phyloP scores from a whole-genome alignment of 2,113 vertebrate species.

The Oryzias curvinotus region DNA sequence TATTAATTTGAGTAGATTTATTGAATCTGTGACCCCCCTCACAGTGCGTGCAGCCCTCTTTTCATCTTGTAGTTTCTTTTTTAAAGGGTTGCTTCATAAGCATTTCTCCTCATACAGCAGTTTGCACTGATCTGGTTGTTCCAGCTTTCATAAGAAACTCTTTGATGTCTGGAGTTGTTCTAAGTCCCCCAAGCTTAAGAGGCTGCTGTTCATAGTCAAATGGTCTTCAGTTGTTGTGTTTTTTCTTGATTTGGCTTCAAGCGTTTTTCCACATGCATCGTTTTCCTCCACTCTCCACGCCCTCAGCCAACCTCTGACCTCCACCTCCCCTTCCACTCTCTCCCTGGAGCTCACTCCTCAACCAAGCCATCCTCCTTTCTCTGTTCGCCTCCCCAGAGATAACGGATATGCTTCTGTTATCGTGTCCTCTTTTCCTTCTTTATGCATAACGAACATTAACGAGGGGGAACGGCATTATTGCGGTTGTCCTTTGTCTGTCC shows the following conservation, averaged over 20 bases:
- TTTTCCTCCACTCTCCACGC: not conserved
- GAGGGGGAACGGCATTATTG: constrained; percentile 13
- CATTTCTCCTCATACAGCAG: too few species aligned
- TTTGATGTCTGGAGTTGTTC: not conserved
- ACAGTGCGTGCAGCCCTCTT: too few species aligned
- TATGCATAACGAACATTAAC: constrained; percentile 13
- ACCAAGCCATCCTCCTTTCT: constrained; percentile 7
- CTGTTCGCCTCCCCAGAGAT: constrained; percentile 37
- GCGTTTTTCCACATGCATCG: constrained; percentile 24
- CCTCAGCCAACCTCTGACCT: constrained; percentile 38
- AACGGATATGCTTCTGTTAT: constrained; percentile 33
- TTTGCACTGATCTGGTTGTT: too few species aligned
- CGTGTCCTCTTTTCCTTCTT: not conserved
- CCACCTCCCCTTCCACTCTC: constrained; percentile 18
- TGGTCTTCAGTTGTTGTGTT: constrained; percentile 22
- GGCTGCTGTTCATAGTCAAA: constrained; percentile 18
- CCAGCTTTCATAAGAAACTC: too few species aligned
- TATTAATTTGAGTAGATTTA: too few species aligned
- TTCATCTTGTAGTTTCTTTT: too few species aligned
- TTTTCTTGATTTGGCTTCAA: constrained; percentile 1
- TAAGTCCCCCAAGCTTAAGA: constrained; percentile 13
- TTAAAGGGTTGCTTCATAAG: too few species aligned
- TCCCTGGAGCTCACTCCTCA: constrained; percentile 40
- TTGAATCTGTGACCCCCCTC: too few species aligned
- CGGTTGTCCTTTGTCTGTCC: constrained; percentile 37